Percentiles rank a stretch among this genome's conserved stretches.
These are phyloP conservation scores for Atherix ibis DNA, from an alignment of 2,888 invertebrate species.

Conservation along the genomic window DNA sequence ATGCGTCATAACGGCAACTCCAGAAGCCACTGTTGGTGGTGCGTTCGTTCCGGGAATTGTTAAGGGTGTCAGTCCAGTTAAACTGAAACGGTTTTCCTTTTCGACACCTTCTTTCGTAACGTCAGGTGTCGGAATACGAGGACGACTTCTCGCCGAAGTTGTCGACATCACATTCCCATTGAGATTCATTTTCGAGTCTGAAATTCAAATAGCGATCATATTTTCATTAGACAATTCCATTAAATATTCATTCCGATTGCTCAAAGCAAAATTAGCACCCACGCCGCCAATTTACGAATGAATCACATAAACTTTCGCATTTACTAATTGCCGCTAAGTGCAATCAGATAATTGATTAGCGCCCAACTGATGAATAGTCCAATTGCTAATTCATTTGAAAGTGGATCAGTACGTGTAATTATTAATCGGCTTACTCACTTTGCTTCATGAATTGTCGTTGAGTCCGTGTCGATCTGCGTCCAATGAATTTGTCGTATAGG, in stretches of 20 bases:
- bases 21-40: conserved; percentile 30
- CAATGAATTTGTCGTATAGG: conserved; percentile 67
- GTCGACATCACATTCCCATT: conserved; percentile 48
- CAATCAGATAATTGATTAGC: too few relatives aligned
- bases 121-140: conserved; percentile 80
- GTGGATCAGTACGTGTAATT: too few relatives aligned
- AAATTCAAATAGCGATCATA: conserved; percentile 8
- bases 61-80: conserved; percentile 16
- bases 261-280: too few relatives aligned
- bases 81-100: conserved; percentile 45
- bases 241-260: too few relatives aligned
- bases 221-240: too few relatives aligned
- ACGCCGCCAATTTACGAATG: too few relatives aligned
- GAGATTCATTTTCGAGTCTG: conserved; percentile 44
- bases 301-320: too few relatives aligned
- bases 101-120: conserved; percentile 66
- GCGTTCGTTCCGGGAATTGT: conserved; percentile 18
- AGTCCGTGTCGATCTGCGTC: conserved; percentile 47
- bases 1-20: conserved; percentile 54
- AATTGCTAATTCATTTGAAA: too few relatives aligned
- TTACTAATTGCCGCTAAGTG: too few relatives aligned
- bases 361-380: too few relatives aligned
- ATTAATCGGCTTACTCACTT: conserved; percentile 43
- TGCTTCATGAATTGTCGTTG: conserved; percentile 43
- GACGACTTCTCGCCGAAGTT: conserved; percentile 45